Base-by-base conservation (phyloP, 2,797 vertebrate species). In the Odontamblyopus lacepedii region DNA sequence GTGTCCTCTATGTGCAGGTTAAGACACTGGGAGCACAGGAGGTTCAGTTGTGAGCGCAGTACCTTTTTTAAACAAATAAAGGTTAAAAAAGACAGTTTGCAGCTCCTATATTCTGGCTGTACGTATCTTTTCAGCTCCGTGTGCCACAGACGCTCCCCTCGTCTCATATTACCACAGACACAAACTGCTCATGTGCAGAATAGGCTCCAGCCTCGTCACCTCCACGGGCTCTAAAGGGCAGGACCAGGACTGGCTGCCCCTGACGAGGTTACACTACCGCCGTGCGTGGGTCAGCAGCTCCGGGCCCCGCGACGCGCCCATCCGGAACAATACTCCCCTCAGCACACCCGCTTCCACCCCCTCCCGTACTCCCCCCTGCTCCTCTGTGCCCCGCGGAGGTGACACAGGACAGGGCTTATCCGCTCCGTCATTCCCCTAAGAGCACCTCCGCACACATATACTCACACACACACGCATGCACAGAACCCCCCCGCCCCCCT, bases 271-370 rank as follows among this genome's bases (percentile, higher is more conserved):
- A 84, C 89, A 91, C 88, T 91, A 85, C 89, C 90, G 84, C 72
- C 55, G 74, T 83, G 79, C 87, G 83, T 89, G 88, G 93, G 88
- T 94, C 92, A 93, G 92, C 90, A 91, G 83, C 87, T 87, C 84
- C 86, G 90, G 91, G 87, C 92, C 89, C 88, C 86, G 87, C 88
- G 84, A 91, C 78, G 84, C 92, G 89, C 82, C 86, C 88, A 90
- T 88, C 88, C 92, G 89, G 85, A 93, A 92, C 90, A 90, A 86
- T 87, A 86, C 88, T 91, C 88, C 78, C 66, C 87, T 89, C 88
- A 86, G 87, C 85, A 74, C 79, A 88, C 83, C 87, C 76, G 76
- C 63, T 87, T 85, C 89, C 89, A 8, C 26, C 29, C 57, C 27
- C 26, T 1, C 56, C 27, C 5, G 56, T 57, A 26, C 11, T 23